Conservation (phyloP, 35 echinoderm and acorn worm genomes). For the Holothuria glaberrima region DNA sequence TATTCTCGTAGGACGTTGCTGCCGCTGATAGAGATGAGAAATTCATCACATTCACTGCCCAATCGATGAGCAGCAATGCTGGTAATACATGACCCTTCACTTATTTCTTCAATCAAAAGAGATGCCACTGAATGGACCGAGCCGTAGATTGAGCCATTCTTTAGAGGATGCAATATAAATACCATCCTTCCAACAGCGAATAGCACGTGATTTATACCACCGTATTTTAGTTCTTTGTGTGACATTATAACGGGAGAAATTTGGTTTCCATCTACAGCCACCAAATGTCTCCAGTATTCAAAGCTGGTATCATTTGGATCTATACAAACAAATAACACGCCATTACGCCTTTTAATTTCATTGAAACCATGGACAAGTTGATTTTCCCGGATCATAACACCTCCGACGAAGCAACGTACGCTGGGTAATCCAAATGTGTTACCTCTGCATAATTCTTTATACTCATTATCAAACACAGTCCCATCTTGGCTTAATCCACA, state of each 20-base stretch:
- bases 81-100: constrained; percentile 5
- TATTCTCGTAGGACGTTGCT: not conserved
- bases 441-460: no score
- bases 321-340: not conserved
- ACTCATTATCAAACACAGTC: no score
- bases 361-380: constrained; percentile 13
- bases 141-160: not conserved
- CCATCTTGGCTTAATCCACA: no score
- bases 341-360: not conserved
- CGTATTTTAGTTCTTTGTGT: not conserved
- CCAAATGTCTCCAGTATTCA: constrained; percentile 32
- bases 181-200: constrained; percentile 19
- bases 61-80: not conserved
- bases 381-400: not conserved
- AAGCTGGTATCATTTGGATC: not conserved
- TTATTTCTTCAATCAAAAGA: not conserved
- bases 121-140: not conserved
- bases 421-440: no score
- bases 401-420: not conserved
- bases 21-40: not conserved
- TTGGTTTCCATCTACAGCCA: not conserved
- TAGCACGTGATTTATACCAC: not conserved
- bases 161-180: not conserved
- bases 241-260: not conserved
- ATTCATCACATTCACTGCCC: not conserved